Conservation (phyloP, 1,140 invertebrate genomes). For the Cataglyphis hispanica region DNA sequence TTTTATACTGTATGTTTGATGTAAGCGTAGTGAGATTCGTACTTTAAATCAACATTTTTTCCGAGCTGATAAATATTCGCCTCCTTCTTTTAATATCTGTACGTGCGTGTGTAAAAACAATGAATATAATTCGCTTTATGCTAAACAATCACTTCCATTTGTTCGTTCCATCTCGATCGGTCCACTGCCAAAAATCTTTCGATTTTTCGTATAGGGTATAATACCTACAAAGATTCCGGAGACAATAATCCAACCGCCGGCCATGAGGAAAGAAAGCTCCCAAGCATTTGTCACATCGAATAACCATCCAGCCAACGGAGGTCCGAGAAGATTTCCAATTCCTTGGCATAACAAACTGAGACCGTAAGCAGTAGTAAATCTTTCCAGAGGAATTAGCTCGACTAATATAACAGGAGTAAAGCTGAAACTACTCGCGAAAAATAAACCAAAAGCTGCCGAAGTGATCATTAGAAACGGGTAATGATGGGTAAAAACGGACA, state of each 20-base stretch:
- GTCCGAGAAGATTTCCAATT: slow-evolving; percentile 90
- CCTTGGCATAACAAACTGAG: slow-evolving; percentile 95
- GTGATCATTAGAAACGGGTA: slow-evolving; percentile 88
- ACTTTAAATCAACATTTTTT: slow-evolving; percentile 10
- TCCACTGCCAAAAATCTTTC: slow-evolving; percentile 89
- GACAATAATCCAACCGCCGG: slow-evolving; percentile 91
- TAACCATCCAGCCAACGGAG: slow-evolving; percentile 89
- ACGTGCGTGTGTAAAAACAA: background rate
- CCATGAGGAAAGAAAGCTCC: slow-evolving; percentile 91
- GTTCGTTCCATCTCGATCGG: slow-evolving; percentile 88
- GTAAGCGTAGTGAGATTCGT: slow-evolving; percentile 11
- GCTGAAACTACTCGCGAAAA: slow-evolving; percentile 95
- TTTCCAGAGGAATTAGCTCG: slow-evolving; percentile 92
- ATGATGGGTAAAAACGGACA: slow-evolving; percentile 90
- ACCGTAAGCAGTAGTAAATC: slow-evolving; percentile 96
- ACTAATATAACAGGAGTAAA: slow-evolving; percentile 95
- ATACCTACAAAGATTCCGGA: slow-evolving; percentile 91
- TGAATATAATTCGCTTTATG: slow-evolving; percentile 44
- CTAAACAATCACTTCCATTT: slow-evolving; percentile 49
- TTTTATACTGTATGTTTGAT: background rate
- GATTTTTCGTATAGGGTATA: slow-evolving; percentile 90
- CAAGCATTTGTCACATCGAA: slow-evolving; percentile 91
- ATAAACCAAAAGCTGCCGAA: slow-evolving; percentile 92
- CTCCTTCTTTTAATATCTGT: background rate
- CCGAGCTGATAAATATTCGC: background rate